Evolutionary conservation across 2,113 vertebrate genomes (phyloP).

Genomic region (Lampris incognitus): DNA sequence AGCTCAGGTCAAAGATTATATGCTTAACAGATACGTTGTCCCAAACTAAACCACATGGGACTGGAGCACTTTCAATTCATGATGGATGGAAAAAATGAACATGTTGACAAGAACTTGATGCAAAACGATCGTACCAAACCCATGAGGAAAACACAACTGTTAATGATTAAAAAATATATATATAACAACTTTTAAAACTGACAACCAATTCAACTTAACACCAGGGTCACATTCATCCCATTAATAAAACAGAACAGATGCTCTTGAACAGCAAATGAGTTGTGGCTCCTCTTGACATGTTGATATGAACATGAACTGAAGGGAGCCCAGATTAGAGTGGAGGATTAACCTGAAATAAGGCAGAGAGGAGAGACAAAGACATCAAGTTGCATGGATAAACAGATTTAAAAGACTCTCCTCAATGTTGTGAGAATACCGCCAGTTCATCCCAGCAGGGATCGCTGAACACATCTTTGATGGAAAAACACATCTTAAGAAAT

Average conservation of each 20-base stretch:
- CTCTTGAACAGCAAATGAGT: background rate
- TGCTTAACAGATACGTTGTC: background rate
- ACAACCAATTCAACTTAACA: no score
- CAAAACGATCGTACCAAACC: no score
- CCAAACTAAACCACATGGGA: background rate
- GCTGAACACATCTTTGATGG: no score
- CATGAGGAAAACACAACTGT: no score
- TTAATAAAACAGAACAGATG: background rate
- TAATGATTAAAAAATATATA: no score
- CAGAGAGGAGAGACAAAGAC: background rate
- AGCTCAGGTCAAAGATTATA: constrained; percentile 32
- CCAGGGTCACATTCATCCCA: background rate
- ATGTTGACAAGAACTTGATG: no score
- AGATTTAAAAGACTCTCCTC: background rate
- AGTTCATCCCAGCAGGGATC: no score
- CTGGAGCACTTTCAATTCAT: no score
- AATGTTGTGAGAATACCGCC: background rate
- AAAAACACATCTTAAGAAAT: no score
- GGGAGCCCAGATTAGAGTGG: background rate
- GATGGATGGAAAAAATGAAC: no score
- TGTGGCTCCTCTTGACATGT: background rate
- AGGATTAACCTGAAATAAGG: background rate
- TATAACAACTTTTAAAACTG: no score
- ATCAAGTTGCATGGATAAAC: background rate
- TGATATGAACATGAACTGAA: background rate